Percentiles rank a stretch among this genome's conserved stretches.
Conservation (phyloP, 2,113 vertebrate species). For the Poeciliopsis occidentalis region DNA sequence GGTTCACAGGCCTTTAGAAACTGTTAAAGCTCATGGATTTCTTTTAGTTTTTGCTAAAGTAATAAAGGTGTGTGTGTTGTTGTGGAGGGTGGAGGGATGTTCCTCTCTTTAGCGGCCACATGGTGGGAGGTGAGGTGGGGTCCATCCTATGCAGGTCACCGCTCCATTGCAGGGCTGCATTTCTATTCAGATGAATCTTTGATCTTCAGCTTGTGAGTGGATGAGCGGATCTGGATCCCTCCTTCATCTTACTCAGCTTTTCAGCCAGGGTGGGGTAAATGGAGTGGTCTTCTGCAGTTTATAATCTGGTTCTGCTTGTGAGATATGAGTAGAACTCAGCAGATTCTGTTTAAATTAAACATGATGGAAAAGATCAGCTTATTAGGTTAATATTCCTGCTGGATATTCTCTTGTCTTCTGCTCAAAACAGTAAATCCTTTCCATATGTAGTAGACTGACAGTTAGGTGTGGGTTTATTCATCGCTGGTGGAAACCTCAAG, state of each 20-base stretch:
- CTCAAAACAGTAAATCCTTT: neutral
- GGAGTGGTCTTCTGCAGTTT: too few species aligned
- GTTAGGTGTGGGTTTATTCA: neutral
- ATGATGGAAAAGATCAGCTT: too few species aligned
- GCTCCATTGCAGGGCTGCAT: conserved; percentile 23
- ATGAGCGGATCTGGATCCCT: conserved; percentile 10
- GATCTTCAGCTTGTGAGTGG: conserved; percentile 34
- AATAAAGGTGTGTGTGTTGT: conserved; percentile 1
- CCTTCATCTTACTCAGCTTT: conserved; percentile 50
- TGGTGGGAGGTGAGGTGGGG: neutral
- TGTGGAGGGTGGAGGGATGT: too few species aligned
- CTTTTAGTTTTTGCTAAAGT: neutral
- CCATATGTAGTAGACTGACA: neutral
- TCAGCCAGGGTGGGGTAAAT: conserved; percentile 1
- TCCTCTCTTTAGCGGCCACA: neutral
- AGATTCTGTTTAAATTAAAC: neutral
- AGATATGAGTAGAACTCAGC: conserved; percentile 1
- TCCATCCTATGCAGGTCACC: too few species aligned
- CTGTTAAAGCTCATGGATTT: conserved; percentile 23
- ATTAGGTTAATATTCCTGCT: neutral
- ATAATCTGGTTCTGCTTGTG: neutral
- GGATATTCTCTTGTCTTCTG: neutral
- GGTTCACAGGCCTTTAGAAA: conserved; percentile 34
- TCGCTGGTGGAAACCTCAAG: neutral
- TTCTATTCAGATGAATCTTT: conserved; percentile 51